phyloP scores from a whole-genome alignment of 2,797 vertebrate species.

The Peromyscus attwateri region DNA sequence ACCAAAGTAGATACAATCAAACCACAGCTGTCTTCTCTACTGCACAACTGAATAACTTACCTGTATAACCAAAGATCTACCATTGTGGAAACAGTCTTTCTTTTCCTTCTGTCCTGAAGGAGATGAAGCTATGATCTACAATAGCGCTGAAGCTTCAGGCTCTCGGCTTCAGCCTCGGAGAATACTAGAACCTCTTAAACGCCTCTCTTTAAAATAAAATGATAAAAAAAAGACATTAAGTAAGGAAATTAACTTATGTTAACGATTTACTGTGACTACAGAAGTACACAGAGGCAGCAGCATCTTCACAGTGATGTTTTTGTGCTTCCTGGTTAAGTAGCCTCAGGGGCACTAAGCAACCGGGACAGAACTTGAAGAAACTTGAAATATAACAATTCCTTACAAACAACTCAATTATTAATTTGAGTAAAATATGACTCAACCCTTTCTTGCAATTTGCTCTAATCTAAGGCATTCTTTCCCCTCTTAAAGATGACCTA shows the following conservation, averaged over 20 bases:
- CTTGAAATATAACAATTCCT: slow-evolving; percentile 39
- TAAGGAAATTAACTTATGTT: slow-evolving; percentile 73
- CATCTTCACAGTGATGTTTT: slow-evolving; percentile 8
- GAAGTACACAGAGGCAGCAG: slow-evolving; percentile 44
- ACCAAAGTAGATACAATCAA: background rate
- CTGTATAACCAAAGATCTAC: slow-evolving; percentile 83
- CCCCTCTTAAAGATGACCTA: slow-evolving; percentile 3
- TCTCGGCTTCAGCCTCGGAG: slow-evolving; percentile 81
- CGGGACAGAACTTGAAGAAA: slow-evolving; percentile 36
- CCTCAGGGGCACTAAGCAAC: slow-evolving; percentile 47
- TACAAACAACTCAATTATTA: slow-evolving; percentile 40
- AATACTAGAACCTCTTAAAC: slow-evolving; percentile 80
- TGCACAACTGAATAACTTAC: slow-evolving; percentile 80
- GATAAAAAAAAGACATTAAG: slow-evolving; percentile 75
- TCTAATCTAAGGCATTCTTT: background rate
- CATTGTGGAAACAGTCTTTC: slow-evolving; percentile 81
- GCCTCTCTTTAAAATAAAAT: slow-evolving; percentile 81
- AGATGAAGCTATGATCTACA: slow-evolving; percentile 80
- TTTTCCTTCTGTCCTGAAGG: slow-evolving; percentile 81
- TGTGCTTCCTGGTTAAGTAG: slow-evolving; percentile 28
- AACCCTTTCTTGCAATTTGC: slow-evolving; percentile 22
- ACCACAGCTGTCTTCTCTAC: slow-evolving; percentile 66
- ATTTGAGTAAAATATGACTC: slow-evolving; percentile 54
- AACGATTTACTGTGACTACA: slow-evolving; percentile 26
- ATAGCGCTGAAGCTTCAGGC: slow-evolving; percentile 78